Conservation (phyloP, 2,888 invertebrate species). For the Perdita meconis region DNA sequence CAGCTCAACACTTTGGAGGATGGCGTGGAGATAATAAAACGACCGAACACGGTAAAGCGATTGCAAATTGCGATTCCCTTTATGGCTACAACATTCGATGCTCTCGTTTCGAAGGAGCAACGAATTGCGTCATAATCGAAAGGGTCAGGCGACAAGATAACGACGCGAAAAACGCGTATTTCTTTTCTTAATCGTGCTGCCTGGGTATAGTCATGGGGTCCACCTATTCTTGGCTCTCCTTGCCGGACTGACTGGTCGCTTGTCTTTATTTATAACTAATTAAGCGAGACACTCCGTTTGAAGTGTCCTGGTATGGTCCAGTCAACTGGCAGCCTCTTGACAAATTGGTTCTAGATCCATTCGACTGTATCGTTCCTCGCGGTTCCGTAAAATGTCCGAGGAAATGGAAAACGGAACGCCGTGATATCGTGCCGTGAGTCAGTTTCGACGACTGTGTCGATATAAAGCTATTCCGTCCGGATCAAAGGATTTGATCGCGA, state of each 20-base stretch:
- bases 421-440: background rate
- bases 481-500: background rate
- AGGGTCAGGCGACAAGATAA: background rate
- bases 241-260: slow-evolving; percentile 70
- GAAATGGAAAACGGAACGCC: background rate
- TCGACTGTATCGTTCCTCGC: no score
- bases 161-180: slow-evolving; percentile 1
- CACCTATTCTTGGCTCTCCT: slow-evolving; percentile 69
- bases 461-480: background rate
- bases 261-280: slow-evolving; percentile 83
- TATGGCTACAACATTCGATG: no score
- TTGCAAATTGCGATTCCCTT: no score
- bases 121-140: background rate
- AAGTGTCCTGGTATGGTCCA: slow-evolving; percentile 68
- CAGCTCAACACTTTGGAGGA: slow-evolving; percentile 78
- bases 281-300: slow-evolving; percentile 73
- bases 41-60: slow-evolving; percentile 78
- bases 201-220: slow-evolving; percentile 43
- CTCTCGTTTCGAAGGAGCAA: background rate
- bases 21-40: slow-evolving; percentile 69
- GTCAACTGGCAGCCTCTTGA: slow-evolving; percentile 67
- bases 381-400: background rate
- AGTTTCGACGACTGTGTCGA: background rate
- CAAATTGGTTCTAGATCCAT: slow-evolving; percentile 41
- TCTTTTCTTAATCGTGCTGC: slow-evolving; percentile 32